Evolutionary conservation across 2,113 vertebrate genomes (phyloP), one percentile per base, ranked within the genome.

Genomic region (Nothoprocta perdicaria): DNA sequence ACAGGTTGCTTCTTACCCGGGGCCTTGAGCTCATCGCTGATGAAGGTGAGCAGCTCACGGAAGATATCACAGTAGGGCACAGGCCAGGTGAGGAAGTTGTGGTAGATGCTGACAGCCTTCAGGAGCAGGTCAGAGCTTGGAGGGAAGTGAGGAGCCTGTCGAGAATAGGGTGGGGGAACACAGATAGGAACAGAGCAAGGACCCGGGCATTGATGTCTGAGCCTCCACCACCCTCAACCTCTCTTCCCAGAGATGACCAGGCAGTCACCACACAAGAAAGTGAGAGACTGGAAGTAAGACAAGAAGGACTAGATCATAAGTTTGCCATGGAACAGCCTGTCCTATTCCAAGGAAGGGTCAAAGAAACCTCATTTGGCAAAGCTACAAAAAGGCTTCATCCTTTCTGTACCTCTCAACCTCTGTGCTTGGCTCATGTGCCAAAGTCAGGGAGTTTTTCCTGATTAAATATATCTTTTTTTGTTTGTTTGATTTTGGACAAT

Each of bases 51-150:
- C 74, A 99, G 97, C 86, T 98, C 97, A 27, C 90, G 97, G 92
- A 97, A 99, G 93, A 99, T 98, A 81, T 98, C 96, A 16, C 98
- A 98, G 95, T 99, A 99, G 0, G 99, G 99, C 71, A 99, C 96
- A 0, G 99, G 99, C 99, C 99, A 99, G 4, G 98, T 98, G 75
- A 99, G 98, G 96, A 99, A 99, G n/a, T 81, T 80, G 89, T 98
- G 98, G 93, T 99, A 99, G 33, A 98, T 93, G 8, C 97, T 94
- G 27, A 98, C 81, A 1, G 99, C 99, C 52, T 98, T 97, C 77
- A 96, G 95, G 46, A 99, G 98, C 78, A 99, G 97, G n/a, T 98
- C 96, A 0, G 97, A 97, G 79, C 98, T 97, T 0, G 97, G 95
- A 0, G 99, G 98, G 83, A 99, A 98, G 96, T 98, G 97, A 0